Evolutionary conservation across 2,888 invertebrate genomes (phyloP).

Genomic region (Megaustenia siamemsis): DNA sequence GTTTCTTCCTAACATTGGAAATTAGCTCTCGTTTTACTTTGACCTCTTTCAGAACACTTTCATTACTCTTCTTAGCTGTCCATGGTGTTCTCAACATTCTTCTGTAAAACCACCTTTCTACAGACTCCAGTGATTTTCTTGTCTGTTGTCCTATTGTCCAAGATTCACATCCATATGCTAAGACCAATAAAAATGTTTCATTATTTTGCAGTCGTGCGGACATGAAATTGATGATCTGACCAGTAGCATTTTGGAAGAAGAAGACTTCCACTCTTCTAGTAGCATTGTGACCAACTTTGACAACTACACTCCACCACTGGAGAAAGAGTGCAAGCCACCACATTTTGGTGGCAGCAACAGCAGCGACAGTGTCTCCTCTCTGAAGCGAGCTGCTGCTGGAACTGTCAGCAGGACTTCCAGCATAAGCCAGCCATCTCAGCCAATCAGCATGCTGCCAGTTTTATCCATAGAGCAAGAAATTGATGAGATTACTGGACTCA

Average conservation of each 20-base stretch:
- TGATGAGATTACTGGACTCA: constrained; percentile 30
- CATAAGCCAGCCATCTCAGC: not conserved
- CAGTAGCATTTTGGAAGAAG: constrained; percentile 24
- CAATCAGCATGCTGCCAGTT: constrained; percentile 31
- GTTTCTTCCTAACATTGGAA: too few species aligned
- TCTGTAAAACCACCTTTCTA: too few species aligned
- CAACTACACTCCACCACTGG: not conserved
- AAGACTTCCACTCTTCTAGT: constrained; percentile 3
- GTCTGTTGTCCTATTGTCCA: too few species aligned
- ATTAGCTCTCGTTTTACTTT: too few species aligned
- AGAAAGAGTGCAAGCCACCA: not conserved
- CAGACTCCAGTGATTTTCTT: too few species aligned
- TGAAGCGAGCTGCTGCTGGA: not conserved
- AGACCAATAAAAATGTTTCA: too few species aligned
- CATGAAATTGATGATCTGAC: constrained; percentile 33
- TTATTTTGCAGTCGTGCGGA: constrained; percentile 35
- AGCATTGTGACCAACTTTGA: constrained; percentile 5
- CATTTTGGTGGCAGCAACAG: not conserved
- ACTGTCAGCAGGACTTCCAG: constrained; percentile 7
- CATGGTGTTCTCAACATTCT: too few species aligned
- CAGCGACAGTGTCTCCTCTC: not conserved
- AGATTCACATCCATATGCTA: too few species aligned
- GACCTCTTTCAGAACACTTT: too few species aligned
- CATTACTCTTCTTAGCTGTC: too few species aligned
- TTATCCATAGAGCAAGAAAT: constrained; percentile 39